Base-by-base conservation (phyloP, 2,113 vertebrate species). In the Tamias sibiricus region DNA sequence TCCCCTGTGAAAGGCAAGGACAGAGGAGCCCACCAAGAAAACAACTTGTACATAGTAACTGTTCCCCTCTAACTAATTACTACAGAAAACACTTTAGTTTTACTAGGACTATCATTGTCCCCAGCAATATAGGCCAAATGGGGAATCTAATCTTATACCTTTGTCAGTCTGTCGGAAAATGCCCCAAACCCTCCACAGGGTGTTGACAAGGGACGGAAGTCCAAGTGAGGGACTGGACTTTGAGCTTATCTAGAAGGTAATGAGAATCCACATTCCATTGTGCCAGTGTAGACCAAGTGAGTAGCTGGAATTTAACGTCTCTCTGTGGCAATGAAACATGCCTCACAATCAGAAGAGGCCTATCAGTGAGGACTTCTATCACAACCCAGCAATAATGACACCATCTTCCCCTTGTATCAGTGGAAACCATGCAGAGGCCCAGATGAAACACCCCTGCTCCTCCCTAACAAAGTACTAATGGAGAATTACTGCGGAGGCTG, bases 331-430 rank as follows among this genome's bases (percentile, higher is more conserved):
- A 79, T 4, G 42, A 77, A 8, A 20, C 30, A 62, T 68, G 32
- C 6, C 66, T 69, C 19, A 30, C 1, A 24, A 6, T 66, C 44
- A 37, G 11, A 79, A 2, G 16, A 69, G 2, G 4, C 19, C 11
- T 24, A 40, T 10, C 3, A 62, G 71, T 42, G 19, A 47, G 37
- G 10, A 32, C n/a, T 64, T 68, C 19, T 10, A 54, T 59, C 54
- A 9, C 1, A 47, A 22, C 20, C 1, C 22, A 30, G 11, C 54
- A 72, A 5, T 64, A 57, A 22, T 64, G 59, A 66, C 9, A 42
- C 8, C 6, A 32, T 1, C 1, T 5, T 90, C 3, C 12, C 0
- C 30, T 7, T 1, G 1, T 64, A 14, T 52, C 42, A 64, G 2
- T 9, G 30, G 59, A 47, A 11, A 6, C 35, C 40, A 26, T 30